Evolutionary conservation across 1,140 invertebrate species (phyloP), one percentile per base, ranked within the genome.

Genomic region (Sinonovacula constricta): DNA sequence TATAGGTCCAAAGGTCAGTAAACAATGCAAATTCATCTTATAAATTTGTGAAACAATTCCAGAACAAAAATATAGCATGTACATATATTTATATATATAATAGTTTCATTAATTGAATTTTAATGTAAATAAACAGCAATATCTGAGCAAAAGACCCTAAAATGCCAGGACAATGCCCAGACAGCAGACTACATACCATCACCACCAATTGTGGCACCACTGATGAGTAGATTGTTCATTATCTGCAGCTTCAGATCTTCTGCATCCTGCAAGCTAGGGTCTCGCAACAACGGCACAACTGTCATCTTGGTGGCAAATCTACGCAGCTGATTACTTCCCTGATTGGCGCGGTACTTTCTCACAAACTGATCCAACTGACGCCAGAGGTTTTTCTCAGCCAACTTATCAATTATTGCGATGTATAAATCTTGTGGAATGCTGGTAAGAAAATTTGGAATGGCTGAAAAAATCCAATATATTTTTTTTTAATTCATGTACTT

Each of bases 311-410:
- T 76, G 65, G 56, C 33, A 81, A 74, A 39, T 79, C 60, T 33
- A 59, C 59, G 66, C 12, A 83, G 36, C 33, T 57, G 39, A 15
- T 80, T 26, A 51, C 34, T 39, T 18, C 81, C 72, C 56, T 71
- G 26, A 39, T 53, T 83, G 28, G 56, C 45, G 15, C 39, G 51
- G 57, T 70, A 83, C 45, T 81, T 84, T 66, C 72, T 68, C 24
- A 87, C 81, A 28, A 81, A 51, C 45, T 66, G 74, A 49, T 86
- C 77, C 45, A 87, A 28, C 63, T 85, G 85, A 51, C 72, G 49
- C 87, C 87, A 88, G 18, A 81, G 81, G 33, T 82, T 75, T 28
- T 53, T 62, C 1, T 54, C 34, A 1, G 84, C 83, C 12, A 86
- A 67, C 22, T 49, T 62, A 22, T 82, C 70, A 10, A 87, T 54